phyloP scores from a whole-genome alignment of 1,140 invertebrate genomes.

The Drosophila navojoa region DNA sequence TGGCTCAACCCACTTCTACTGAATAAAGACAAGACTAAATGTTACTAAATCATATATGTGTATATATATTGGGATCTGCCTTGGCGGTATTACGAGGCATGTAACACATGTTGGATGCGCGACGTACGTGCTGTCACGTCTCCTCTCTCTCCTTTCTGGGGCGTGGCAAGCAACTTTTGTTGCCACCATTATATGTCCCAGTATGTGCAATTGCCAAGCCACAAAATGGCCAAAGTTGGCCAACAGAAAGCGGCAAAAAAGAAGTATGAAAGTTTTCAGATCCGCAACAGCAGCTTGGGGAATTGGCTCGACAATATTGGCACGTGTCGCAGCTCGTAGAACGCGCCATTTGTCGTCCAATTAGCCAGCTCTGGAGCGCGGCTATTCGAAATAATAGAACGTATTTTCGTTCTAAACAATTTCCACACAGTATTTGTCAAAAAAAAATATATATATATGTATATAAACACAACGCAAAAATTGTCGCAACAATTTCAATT shows the following conservation, averaged over 20 bases:
- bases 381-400: conserved; percentile 21
- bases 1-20: not conserved
- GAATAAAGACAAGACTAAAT: not conserved
- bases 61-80: not conserved
- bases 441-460: not conserved
- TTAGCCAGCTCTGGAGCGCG: conserved; percentile 40
- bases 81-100: not conserved
- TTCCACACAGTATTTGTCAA: conserved; percentile 39
- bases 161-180: conserved; percentile 10
- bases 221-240: conserved; percentile 53
- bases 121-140: conserved; percentile 34
- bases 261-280: conserved; percentile 4
- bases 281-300: not conserved
- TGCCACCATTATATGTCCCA: conserved; percentile 28
- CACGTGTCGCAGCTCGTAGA: conserved; percentile 29
- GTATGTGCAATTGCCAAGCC: conserved; percentile 23
- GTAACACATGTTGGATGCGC: conserved; percentile 26
- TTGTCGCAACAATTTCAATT: conserved; percentile 76
- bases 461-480: conserved; percentile 33
- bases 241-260: not conserved
- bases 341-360: conserved; percentile 42
- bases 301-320: conserved; percentile 31
- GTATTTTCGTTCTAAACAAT: conserved; percentile 32
- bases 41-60: not conserved
- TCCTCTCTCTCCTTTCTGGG: not conserved